phyloP scores from a whole-genome alignment of 2,888 invertebrate species.

The Antheraea yamamai region DNA sequence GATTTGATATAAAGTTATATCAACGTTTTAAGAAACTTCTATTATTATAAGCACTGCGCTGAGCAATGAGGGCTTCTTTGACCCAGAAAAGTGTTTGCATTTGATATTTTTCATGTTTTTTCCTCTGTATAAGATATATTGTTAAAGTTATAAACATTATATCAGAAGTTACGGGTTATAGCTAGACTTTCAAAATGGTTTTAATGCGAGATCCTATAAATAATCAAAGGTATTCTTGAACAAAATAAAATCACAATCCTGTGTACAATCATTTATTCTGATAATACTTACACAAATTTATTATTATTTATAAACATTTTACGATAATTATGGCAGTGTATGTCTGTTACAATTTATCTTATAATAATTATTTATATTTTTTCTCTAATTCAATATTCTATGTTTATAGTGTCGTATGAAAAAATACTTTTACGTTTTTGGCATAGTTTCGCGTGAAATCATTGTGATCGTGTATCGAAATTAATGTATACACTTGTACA shows the following conservation, averaged over 20 bases:
- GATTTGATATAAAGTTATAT: too few species aligned
- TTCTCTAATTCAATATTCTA: conserved; percentile 3
- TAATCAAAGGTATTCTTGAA: background rate
- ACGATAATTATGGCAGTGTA: conserved; percentile 25
- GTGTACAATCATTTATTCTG: conserved; percentile 30
- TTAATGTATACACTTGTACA: background rate
- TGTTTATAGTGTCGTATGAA: background rate
- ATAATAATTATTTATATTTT: conserved; percentile 8
- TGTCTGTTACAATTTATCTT: background rate
- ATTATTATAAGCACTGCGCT: too few species aligned
- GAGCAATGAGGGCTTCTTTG: too few species aligned
- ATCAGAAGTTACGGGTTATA: background rate
- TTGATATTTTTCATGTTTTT: too few species aligned
- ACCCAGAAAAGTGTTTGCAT: too few species aligned
- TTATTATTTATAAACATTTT: conserved; percentile 21
- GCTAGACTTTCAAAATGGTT: too few species aligned
- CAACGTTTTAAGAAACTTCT: too few species aligned
- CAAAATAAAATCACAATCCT: conserved; percentile 12
- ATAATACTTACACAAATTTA: conserved; percentile 23
- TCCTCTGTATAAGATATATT: too few species aligned
- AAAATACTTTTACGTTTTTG: background rate
- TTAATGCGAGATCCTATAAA: too few species aligned
- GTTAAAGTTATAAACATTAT: too few species aligned
- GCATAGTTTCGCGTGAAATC: background rate
- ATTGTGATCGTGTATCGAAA: conserved; percentile 1